Evolutionary conservation across 64 coral and sea anemone genomes (phyloP), one percentile per base, ranked within the genome.

Genomic region (Montipora cactus): DNA sequence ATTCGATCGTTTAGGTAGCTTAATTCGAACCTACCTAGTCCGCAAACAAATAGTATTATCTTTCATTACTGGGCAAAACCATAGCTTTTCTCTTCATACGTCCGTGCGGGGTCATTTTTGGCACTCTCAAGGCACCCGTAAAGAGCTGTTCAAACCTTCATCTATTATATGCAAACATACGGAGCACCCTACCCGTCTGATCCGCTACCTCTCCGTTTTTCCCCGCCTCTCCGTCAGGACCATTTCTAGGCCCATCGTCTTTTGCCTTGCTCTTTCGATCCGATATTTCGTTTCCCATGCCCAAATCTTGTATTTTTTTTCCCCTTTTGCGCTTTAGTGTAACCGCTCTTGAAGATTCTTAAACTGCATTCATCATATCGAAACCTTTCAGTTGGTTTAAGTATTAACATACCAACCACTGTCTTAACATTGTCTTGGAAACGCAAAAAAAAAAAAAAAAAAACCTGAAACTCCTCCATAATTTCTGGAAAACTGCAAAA

Each of bases 261-360:
- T 81, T 84, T 48, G 53, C 53, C 53, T 57, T 5, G 53, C 11
- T 57, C 1, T 57, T 57, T 8, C 22, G 81, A 84, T 48, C 61
- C 10, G 81, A 84, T 11, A 70, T 8, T 67, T 50, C 81, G 62
- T 84, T 84, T 84, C 81, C 81, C 81, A 84, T 84, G 14, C 59
- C 47, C 44, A 4, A 84, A 49, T 18, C 5, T 44, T 47, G 45
- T 8, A 3, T 4, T 13, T 7, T 5, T 5, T 46, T 59, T 48
- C 11, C 8, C 7, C 8, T 13, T 52, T 23, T 19, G 7, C 79
- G 47, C 20, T 48, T 55, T 80, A 57, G 10, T 19, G 19, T 8
- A 58, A 57, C 53, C 11, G 50, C 16, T 13, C 7, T 15, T 14
- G 7, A 13, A 25, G 23, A 69, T 8, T 37, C 0, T 5, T 67